A percentile compares a stretch with the other conserved stretches of the same genome.
phyloP scores from a whole-genome alignment of 2,888 invertebrate genomes.

The Nemotelus nigrinus region DNA sequence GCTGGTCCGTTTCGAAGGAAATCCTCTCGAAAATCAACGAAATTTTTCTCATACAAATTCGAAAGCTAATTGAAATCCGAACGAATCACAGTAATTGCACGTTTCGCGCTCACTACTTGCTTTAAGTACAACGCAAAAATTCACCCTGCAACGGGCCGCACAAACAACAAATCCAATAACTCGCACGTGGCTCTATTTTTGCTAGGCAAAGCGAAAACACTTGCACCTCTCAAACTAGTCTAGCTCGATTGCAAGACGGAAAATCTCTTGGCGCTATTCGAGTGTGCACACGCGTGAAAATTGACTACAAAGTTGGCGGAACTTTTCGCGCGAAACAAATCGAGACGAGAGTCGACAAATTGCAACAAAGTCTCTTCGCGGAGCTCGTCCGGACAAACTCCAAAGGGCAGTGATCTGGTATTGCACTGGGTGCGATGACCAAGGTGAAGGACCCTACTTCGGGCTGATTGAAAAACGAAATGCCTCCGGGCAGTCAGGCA shows the following conservation, averaged over 20 bases:
- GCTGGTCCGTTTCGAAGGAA: background rate
- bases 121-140: constrained; percentile 41
- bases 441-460: background rate
- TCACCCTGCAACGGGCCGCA: background rate
- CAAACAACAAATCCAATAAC: constrained; percentile 10
- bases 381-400: background rate
- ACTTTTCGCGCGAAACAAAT: background rate
- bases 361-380: background rate
- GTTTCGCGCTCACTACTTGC: background rate
- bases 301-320: background rate
- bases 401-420: background rate
- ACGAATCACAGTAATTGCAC: background rate
- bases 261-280: constrained; percentile 16
- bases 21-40: background rate
- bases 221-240: background rate
- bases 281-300: constrained; percentile 17
- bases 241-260: constrained; percentile 7
- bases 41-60: background rate
- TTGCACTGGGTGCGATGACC: background rate
- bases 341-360: background rate
- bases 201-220: background rate
- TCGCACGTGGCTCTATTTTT: constrained; percentile 40
- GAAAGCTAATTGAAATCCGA: too few species aligned
- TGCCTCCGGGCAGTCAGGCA: too few species aligned
- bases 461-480: too few species aligned